phyloP scores from a whole-genome alignment of 2,113 vertebrate species.

The Jaculus jaculus region DNA sequence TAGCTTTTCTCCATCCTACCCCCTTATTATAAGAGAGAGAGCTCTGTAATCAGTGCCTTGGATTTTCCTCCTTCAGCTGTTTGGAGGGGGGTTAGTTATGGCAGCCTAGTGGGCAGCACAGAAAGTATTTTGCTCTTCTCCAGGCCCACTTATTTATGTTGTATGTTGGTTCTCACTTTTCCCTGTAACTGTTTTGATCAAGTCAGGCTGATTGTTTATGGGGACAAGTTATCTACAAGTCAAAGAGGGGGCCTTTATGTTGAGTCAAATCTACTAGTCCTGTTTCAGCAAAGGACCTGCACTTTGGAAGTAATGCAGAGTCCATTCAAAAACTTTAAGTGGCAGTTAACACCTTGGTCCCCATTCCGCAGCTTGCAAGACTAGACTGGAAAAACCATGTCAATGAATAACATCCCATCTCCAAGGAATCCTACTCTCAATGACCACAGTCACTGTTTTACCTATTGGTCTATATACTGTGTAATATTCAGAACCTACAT shows the following conservation, averaged over 20 bases:
- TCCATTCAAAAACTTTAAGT: neutral
- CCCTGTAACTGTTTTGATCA: neutral
- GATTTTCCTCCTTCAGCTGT: neutral
- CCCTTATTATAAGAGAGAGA: neutral
- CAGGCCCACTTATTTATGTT: neutral
- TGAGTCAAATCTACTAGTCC: neutral
- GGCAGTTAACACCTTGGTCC: neutral
- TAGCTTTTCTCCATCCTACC: accelerated
- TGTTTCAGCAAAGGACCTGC: neutral
- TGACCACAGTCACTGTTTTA: too few relatives aligned
- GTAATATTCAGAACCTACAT: neutral
- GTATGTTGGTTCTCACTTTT: neutral
- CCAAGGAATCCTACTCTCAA: neutral
- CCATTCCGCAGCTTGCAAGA: neutral
- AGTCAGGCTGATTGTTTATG: neutral
- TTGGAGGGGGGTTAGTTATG: neutral
- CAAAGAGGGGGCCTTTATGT: neutral
- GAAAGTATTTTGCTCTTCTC: too few relatives aligned
- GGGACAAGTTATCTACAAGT: neutral
- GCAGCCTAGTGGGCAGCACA: neutral
- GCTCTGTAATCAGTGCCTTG: neutral
- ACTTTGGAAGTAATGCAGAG: neutral
- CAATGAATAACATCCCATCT: neutral
- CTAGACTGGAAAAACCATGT: neutral
- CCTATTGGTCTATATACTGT: neutral